Conservation (phyloP, 2,797 vertebrate species). For the Dicrostonyx torquatus region DNA sequence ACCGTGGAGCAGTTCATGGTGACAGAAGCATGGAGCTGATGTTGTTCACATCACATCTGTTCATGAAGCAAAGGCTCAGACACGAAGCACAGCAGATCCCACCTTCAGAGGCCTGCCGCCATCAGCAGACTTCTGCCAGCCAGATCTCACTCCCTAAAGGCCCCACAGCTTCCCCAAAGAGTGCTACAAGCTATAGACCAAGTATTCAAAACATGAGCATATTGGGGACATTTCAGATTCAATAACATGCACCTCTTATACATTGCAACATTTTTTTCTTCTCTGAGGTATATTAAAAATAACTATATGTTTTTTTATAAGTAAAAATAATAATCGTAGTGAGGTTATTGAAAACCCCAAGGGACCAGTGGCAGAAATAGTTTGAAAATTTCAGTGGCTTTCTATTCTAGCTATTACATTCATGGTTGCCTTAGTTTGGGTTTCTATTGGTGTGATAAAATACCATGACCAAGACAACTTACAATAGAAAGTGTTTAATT, state of each 20-base stretch:
- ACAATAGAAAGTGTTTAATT: not conserved
- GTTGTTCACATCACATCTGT: not conserved
- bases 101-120: not conserved
- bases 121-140: not conserved
- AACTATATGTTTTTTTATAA: constrained; percentile 30
- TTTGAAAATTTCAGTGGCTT: constrained; percentile 21
- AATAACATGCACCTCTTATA: not conserved
- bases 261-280: not conserved
- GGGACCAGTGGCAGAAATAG: not conserved
- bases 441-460: not conserved
- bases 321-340: not conserved
- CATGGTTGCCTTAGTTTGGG: not conserved
- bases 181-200: not conserved
- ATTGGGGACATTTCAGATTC: not conserved
- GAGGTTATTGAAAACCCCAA: not conserved
- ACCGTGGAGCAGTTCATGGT: not conserved
- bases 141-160: not conserved
- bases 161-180: not conserved
- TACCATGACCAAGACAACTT: not conserved
- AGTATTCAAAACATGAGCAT: not conserved
- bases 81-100: not conserved
- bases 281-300: constrained; percentile 2
- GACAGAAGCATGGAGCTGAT: not conserved
- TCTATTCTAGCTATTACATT: not conserved
- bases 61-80: not conserved